Base-by-base conservation (phyloP, 2,113 vertebrate genomes). In the Anoplopoma fimbria region DNA sequence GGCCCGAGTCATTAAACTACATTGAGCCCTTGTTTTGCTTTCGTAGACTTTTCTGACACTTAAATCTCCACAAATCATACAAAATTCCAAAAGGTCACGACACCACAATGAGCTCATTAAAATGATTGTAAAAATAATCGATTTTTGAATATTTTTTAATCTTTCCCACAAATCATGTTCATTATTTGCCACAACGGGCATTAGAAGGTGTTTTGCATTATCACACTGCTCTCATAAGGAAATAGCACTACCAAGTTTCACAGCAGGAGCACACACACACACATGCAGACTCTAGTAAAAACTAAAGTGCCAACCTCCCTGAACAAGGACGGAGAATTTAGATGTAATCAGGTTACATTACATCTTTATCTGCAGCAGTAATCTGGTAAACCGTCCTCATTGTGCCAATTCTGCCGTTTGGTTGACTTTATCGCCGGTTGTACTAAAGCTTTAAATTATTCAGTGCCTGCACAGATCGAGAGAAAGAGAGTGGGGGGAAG, bases 401-500 rank as follows among this genome's bases (percentile, higher is more conserved):
- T 74, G 74, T 80, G 75, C 58, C 55, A 63, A 83, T 51, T 53
- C 74, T 65, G 83, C 79, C 70, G 47, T 27, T 88, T 45, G 84
- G 33, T 85, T 73, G 87, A 87, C 91, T 92, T 88, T 85, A 92
- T 91, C 84, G 40, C 86, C 62, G 47, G 57, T 80, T 89, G 77
- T 80, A 89, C 86, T 87, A 92, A 87, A 82, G 87, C 91, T 71
- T 80, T 92, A 91, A 92, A 89, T 92, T 87, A 92, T 92, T 92
- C 86, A 91, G 82, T 75, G 82, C 69, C 53, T 79, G 74, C 77
- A 64, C 82, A 85, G 74, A 85, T 77, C 62, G 72, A 80, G 77
- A 85, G 79, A 81, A 40, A 77, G 63, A 53, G 58, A 69, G 73
- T 45, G 67, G 47, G 55, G 7, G 36, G 57, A 60, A 12, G 53